Percentiles rank a stretch among this genome's conserved stretches.
Conservation (phyloP, 2,888 invertebrate genomes). For the Apamea monoglypha region DNA sequence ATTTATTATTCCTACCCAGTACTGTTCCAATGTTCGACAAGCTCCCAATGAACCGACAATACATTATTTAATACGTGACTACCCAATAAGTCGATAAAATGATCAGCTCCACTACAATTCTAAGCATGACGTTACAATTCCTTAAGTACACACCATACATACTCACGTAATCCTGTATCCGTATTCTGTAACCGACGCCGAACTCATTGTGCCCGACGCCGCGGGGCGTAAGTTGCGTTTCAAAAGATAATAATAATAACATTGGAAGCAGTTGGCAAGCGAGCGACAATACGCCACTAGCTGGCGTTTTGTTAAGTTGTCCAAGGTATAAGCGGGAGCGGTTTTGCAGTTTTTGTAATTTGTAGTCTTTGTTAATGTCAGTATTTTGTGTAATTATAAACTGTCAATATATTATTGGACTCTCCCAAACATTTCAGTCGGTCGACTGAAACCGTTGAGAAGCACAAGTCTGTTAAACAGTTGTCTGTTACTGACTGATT, state of each 20-base stretch:
- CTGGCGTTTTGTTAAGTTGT: slow-evolving; percentile 60
- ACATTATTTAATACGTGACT: slow-evolving; percentile 12
- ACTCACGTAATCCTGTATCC: slow-evolving; percentile 38
- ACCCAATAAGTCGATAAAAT: slow-evolving; percentile 36
- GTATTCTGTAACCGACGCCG: slow-evolving; percentile 37
- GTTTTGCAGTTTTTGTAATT: neutral
- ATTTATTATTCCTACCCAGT: neutral
- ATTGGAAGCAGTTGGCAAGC: slow-evolving; percentile 85
- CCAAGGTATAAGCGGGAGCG: slow-evolving; percentile 43
- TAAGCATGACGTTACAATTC: slow-evolving; percentile 25
- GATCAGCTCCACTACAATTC: slow-evolving; percentile 25
- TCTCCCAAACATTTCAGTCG: neutral
- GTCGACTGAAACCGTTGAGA: neutral
- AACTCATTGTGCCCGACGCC: slow-evolving; percentile 48
- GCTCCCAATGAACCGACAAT: neutral
- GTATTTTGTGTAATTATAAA: neutral
- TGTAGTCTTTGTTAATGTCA: neutral
- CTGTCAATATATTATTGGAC: neutral
- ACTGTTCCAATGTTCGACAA: neutral
- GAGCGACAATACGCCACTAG: slow-evolving; percentile 72
- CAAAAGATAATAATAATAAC: slow-evolving; percentile 83
- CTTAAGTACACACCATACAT: slow-evolving; percentile 32
- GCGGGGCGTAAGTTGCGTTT: slow-evolving; percentile 74
- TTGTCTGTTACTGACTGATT: neutral
- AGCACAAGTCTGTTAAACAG: no score